Evolutionary conservation across 2,113 vertebrate species (phyloP), one percentile per base, ranked within the genome.

Genomic region (Cisticola juncidis): DNA sequence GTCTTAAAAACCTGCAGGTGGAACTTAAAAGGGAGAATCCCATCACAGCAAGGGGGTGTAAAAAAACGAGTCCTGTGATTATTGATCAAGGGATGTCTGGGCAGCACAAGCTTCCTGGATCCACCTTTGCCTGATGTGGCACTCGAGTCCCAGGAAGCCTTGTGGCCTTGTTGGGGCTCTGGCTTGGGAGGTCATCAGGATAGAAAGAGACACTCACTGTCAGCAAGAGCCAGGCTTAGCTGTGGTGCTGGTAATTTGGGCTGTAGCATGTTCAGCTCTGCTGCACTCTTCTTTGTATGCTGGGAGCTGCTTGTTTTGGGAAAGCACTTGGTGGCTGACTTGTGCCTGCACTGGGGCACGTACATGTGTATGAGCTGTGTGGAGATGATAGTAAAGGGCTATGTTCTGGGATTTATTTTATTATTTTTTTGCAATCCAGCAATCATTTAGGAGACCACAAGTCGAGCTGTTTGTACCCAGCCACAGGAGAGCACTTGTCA

Each of bases 81-180:
- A 29, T 60, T 77, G 58, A 31, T 51, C 47, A 11, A 40, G 72
- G 36, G 28, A 18, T 73, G 42, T 44, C 64, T 53, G 87, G 54
- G 56, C 51, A 89, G 47, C 60, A 40, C 42, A 50, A n/a, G 1
- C 51, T 81, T 54, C 33, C 54, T 17, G 24, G n/a, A 29, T 76
- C 57, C 88, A 0, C 15, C 23, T 50, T 45, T 88, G 23, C 56
- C n/a, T 73, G 51, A 20, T 42, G 31, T 31, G 68, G 9, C 54
- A 48, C 31, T n/a, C 0, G 0, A 64, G 44, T 57, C 50, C 28
- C 66, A 16, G 82, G 62, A 88, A 64, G 28, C 11, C 15, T 57
- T 16, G 19, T 47, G 68, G 23, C 31, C 64, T 47, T 0, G 0
- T 0, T 40, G 36, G 42, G 50, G 19, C 76, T 78, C 45, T 77